Conservation (phyloP, 2,797 vertebrate genomes). For the Acanthiza pusilla region DNA sequence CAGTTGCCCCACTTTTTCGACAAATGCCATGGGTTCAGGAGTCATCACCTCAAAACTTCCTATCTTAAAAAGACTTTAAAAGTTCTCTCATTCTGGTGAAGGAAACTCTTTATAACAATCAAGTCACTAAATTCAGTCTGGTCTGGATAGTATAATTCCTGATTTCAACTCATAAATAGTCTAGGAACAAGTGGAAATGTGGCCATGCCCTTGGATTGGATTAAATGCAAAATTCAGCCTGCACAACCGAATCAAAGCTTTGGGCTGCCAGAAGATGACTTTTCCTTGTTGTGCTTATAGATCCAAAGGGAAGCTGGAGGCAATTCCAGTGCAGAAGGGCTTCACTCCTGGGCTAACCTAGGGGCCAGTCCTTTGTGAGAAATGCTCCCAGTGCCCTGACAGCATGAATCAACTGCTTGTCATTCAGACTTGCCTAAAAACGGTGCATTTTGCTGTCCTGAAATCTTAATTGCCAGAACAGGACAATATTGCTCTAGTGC, state of each 20-base stretch:
- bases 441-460: neutral
- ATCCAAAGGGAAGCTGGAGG: neutral
- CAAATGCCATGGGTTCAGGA: neutral
- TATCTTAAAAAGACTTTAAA: neutral
- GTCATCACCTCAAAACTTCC: neutral
- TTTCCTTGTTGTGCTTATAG: neutral
- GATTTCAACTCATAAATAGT: neutral
- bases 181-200: neutral
- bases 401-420: neutral
- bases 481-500: neutral
- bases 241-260: accelerated
- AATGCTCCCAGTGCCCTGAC: neutral
- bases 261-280: neutral
- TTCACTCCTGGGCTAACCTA: neutral
- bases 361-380: neutral
- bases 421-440: neutral
- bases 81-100: neutral
- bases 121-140: neutral
- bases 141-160: neutral
- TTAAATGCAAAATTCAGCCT: neutral
- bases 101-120: neutral
- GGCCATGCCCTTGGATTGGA: neutral
- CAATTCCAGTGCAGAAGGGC: neutral
- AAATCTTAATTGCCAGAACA: neutral
- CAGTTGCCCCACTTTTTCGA: neutral